Evolutionary conservation across 2,113 vertebrate species (phyloP), one percentile per base, ranked within the genome.

Genomic region (Apeltes quadracus): DNA sequence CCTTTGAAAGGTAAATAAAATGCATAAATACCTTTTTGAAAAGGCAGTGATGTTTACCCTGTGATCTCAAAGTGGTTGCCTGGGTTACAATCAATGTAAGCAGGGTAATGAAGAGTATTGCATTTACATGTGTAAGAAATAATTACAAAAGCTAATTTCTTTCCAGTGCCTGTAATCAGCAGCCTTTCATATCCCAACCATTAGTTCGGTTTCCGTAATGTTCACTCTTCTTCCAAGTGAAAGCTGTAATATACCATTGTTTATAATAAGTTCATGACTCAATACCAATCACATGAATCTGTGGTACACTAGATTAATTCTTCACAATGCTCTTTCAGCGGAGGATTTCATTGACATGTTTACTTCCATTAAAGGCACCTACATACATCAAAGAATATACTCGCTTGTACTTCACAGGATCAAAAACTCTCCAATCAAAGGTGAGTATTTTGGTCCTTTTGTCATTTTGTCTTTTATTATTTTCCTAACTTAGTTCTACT

Each of bases 331-430:
- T 5, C 10, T 36, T 76, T 69, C 11, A 15, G 22, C 10, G 9
- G 29, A 46, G 15, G 3, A 25, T 62, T 61, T 64, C 29, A 69
- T 78, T 3, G 56, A 16, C 12, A 23, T 10, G 0, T 71, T 57
- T 85, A 5, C 34, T 69, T 70, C 76, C 79, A 53, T 78, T 61
- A 18, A 81, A 98, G 97, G 97, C 97, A 27, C 97, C 97, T 3
- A 71, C 78, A 5, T 99, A 98, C 51, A 94, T 99, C 84, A 94
- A 96, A 66, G 96, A 98, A 72, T 95, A 94, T 78, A 95, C 96
- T 72, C 93, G 91, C 62, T 80, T 94, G 16, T 94, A 96, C 84
- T 97, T 96, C 84, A 87, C 94, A 69, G 94, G 94, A 76, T 95
- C 95, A 72, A 95, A 93, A 91, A 87, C 88, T 38, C 93, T 95